These are phyloP conservation scores for Paradoxurus hermaphroditus DNA, from an alignment of 2,113 vertebrate genomes.

Conservation along the genomic window DNA sequence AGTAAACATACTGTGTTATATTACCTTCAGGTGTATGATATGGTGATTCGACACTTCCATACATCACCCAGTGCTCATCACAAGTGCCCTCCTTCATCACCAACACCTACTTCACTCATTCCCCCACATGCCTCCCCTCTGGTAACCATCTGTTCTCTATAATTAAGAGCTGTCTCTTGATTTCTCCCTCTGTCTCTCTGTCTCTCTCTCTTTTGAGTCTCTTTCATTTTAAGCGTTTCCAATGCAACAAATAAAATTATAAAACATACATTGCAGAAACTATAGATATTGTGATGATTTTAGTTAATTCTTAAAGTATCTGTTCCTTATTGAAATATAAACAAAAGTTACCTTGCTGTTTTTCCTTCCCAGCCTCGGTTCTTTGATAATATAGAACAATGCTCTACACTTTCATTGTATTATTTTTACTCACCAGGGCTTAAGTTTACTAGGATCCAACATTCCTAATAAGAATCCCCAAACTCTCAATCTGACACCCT, in stretches of 20 bases:
- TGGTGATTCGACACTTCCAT: background rate
- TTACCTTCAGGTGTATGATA: background rate
- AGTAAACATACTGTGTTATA: background rate
- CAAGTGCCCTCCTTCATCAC: background rate
- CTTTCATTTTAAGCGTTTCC: background rate
- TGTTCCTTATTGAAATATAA: conserved; percentile 4
- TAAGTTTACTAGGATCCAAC: background rate
- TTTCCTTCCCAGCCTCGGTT: background rate
- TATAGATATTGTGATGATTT: conserved; percentile 6
- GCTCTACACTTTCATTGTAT: background rate
- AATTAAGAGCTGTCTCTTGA: background rate
- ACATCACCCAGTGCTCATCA: background rate
- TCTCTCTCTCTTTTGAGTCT: background rate
- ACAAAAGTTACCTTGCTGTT: background rate
- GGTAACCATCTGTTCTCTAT: background rate
- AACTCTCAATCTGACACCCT: background rate
- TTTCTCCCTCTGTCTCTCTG: background rate
- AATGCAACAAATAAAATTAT: background rate
- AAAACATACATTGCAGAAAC: background rate
- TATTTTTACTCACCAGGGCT: background rate
- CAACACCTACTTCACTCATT: background rate
- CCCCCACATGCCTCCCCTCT: background rate
- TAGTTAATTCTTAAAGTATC: conserved; percentile 25
- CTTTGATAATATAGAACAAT: background rate
- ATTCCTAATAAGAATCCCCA: background rate